phyloP scores from a whole-genome alignment of 53 echinoderm and acorn worm species.

The Temnopleurus reevesii region DNA sequence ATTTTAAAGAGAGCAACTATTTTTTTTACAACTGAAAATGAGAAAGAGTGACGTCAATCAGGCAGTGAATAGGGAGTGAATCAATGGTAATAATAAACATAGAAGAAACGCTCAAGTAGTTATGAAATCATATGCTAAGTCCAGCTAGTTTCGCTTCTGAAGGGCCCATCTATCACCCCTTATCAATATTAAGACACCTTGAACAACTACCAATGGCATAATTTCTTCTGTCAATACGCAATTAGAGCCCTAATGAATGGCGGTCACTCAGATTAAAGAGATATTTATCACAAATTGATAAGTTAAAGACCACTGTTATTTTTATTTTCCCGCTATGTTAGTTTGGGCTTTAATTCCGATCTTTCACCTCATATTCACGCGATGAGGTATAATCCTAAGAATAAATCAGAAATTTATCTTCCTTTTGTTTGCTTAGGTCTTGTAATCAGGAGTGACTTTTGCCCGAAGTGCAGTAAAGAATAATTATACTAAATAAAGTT shows the following conservation, averaged over 20 bases:
- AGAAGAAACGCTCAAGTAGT: too few relatives aligned
- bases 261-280: background rate
- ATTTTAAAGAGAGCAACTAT: too few relatives aligned
- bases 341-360: background rate
- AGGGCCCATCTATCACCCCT: background rate
- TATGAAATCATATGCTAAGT: too few relatives aligned
- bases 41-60: too few relatives aligned
- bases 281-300: background rate
- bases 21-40: too few relatives aligned
- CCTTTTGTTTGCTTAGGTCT: background rate
- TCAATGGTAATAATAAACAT: too few relatives aligned
- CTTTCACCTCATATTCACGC: background rate
- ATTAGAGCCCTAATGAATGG: background rate
- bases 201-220: background rate
- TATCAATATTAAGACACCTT: background rate
- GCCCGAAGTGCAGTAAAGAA: background rate
- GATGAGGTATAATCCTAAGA: background rate
- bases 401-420: background rate
- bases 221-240: background rate
- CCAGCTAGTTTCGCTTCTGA: too few relatives aligned
- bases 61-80: too few relatives aligned
- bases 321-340: background rate
- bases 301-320: conserved; percentile 2
- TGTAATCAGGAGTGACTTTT: background rate
- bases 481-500: too few relatives aligned